Percentiles rank a stretch among this genome's conserved stretches.
Evolutionary conservation across 2,113 vertebrate genomes (phyloP).

Genomic region (Crotalus helleri): DNA sequence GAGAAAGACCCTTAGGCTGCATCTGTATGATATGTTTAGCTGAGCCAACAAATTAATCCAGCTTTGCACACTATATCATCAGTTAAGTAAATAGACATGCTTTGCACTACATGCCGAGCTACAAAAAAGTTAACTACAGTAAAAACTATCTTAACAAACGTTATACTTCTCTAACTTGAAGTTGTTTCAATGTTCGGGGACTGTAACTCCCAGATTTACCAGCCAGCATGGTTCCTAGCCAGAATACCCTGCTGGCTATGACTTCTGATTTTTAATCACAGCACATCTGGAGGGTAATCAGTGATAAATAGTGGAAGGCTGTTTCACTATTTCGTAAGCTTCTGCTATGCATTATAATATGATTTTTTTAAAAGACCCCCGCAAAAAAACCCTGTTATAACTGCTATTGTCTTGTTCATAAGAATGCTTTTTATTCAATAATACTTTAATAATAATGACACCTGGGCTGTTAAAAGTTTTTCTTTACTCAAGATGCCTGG

Average conservation of each 20-base stretch:
- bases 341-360: conserved; percentile 29
- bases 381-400: conserved; percentile 20
- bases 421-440: conserved; percentile 53
- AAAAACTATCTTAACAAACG: background rate
- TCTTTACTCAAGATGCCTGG: conserved; percentile 65
- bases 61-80: background rate
- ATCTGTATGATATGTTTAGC: background rate
- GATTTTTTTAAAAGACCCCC: conserved; percentile 17
- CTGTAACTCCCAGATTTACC: background rate
- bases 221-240: background rate
- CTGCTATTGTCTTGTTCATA: conserved; percentile 66
- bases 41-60: background rate
- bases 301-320: background rate
- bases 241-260: background rate
- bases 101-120: background rate
- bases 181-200: background rate
- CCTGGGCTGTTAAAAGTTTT: conserved; percentile 60
- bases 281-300: background rate
- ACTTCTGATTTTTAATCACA: background rate
- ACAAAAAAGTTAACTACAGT: background rate
- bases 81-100: background rate
- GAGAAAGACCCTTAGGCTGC: background rate
- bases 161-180: background rate
- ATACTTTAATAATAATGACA: conserved; percentile 71
- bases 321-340: conserved; percentile 14